phyloP scores from a whole-genome alignment of 2,113 vertebrate genomes.

The Narcine bancroftii region DNA sequence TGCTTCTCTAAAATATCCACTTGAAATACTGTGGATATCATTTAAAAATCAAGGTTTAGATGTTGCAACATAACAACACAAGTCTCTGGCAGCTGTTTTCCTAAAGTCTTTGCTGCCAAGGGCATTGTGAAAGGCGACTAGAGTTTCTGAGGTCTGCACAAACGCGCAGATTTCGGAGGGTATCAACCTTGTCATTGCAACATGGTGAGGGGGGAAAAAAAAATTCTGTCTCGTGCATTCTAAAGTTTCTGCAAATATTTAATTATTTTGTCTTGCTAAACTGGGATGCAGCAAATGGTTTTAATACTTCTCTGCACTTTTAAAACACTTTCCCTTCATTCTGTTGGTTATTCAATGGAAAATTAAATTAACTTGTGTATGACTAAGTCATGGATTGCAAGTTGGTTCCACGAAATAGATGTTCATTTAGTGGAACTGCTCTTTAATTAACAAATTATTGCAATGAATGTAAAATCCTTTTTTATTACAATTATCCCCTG shows the following conservation, averaged over 20 bases:
- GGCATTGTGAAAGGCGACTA: neutral
- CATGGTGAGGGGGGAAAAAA: neutral
- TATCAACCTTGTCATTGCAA: neutral
- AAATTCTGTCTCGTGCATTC: neutral
- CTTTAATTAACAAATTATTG: conserved; percentile 15
- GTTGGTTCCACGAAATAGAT: neutral
- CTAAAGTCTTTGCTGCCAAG: conserved; percentile 7
- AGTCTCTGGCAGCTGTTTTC: conserved; percentile 12
- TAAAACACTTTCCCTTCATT: neutral
- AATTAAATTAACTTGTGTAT: neutral
- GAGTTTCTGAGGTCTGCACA: neutral
- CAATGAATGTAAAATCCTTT: neutral
- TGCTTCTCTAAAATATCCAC: neutral
- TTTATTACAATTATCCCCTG: neutral
- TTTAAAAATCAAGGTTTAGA: conserved; percentile 3
- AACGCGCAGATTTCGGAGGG: neutral
- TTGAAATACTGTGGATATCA: neutral
- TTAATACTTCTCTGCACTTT: neutral
- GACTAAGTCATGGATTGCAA: conserved; percentile 11
- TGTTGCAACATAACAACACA: neutral
- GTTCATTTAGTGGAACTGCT: neutral
- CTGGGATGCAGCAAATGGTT: neutral
- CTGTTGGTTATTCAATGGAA: conserved; percentile 16
- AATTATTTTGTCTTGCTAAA: neutral
- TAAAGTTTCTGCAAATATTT: conserved; percentile 14